Evolutionary conservation across 2,113 vertebrate genomes (phyloP).

Genomic region (Podocnemis expansa): DNA sequence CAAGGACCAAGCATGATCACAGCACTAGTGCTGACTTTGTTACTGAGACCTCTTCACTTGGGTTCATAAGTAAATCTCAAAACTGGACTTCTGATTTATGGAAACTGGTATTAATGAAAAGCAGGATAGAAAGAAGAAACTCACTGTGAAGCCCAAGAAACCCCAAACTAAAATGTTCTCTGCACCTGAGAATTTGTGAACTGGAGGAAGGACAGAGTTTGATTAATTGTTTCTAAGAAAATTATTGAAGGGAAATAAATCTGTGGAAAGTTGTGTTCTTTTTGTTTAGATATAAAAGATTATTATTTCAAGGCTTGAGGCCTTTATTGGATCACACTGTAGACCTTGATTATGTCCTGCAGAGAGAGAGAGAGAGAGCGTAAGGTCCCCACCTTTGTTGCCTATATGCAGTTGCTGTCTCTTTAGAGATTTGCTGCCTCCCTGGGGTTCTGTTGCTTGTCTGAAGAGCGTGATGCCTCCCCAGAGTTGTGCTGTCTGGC

Average conservation of each 20-base stretch:
- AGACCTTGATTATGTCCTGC: not conserved
- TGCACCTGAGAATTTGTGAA: not conserved
- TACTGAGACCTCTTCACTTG: not conserved
- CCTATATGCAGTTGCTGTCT: not conserved
- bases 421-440: not conserved
- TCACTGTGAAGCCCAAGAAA: not conserved
- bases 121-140: rapidly evolving
- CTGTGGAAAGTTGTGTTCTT: not conserved
- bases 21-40: not conserved
- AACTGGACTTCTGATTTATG: not conserved
- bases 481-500: not conserved
- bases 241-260: not conserved
- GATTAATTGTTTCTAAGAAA: not conserved
- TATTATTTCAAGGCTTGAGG: not conserved
- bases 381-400: not conserved
- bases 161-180: not conserved
- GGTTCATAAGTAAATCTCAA: not conserved
- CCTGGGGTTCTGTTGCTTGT: not conserved
- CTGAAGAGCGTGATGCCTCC: conserved; percentile 16
- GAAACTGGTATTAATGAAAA: not conserved
- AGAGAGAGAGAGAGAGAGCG: no score
- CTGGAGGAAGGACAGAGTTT: rapidly evolving
- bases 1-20: no score
- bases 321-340: not conserved
- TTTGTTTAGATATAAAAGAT: not conserved